Conservation (phyloP, 2,888 invertebrate species). For the Dynastes hyllus region DNA sequence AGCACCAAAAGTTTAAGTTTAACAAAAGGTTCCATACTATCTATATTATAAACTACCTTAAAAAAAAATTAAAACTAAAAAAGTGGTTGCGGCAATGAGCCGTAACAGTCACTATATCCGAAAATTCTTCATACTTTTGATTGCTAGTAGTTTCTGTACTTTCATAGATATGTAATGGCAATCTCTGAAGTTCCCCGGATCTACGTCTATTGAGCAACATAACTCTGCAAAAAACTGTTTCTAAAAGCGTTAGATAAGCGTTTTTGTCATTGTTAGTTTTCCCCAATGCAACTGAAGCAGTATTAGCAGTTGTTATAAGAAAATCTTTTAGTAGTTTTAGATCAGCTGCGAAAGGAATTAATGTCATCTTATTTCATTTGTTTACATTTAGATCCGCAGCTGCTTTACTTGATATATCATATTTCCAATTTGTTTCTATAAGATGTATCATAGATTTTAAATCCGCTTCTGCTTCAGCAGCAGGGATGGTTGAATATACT, state of each 20-base stretch:
- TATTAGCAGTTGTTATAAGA: neutral
- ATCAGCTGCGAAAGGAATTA: conserved; percentile 56
- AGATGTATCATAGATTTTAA: conserved; percentile 57
- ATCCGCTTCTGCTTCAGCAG: conserved; percentile 54
- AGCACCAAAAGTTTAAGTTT: too few species aligned
- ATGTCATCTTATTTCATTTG: conserved; percentile 47
- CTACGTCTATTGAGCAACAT: neutral
- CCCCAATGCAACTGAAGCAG: neutral
- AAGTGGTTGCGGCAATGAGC: too few species aligned
- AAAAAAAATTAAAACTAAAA: too few species aligned
- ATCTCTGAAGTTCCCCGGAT: neutral
- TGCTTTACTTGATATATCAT: conserved; percentile 54
- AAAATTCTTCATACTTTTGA: neutral
- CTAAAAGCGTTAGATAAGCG: neutral
- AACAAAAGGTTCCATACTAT: too few species aligned
- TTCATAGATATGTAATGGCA: neutral
- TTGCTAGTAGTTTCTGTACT: neutral
- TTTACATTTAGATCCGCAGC: conserved; percentile 52
- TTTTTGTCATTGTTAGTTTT: neutral
- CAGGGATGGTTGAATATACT: conserved; percentile 24
- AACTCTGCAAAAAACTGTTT: neutral
- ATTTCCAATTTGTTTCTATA: conserved; percentile 55
- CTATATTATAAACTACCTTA: too few species aligned
- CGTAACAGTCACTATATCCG: conserved; percentile 44
- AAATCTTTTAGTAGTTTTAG: conserved; percentile 27